Base-by-base conservation (phyloP, 2,888 invertebrate species). In the Drosophila buzzatii region DNA sequence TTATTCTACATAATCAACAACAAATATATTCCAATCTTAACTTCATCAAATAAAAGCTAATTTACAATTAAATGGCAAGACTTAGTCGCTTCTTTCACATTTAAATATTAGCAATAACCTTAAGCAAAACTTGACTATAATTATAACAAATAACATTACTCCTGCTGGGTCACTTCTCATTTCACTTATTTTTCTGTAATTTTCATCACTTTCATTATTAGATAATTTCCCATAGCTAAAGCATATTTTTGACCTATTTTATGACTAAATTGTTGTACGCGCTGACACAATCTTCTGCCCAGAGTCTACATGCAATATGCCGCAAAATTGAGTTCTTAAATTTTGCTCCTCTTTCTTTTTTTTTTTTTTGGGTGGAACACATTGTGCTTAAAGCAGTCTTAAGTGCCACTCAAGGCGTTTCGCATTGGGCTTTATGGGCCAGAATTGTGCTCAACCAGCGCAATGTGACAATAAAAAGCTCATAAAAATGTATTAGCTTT, bases 391-490 rank as follows among this genome's bases (percentile, higher is more conserved):
- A 79, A 79, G 76, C 69, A 23, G 55, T 41, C 58, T 65, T 65
- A 65, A 70, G 70, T 76, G 71, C 37, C 65, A 49, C 58, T 76
- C 65, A 18, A 61, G 60, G 49, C 69, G 42, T 59, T 74, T 69
- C 51, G 33, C 60, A 64, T 64, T 70, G 58, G 51, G 79, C 79
- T 75, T 75, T 77, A 70, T 76, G 78, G 57, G 67, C 63, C 55
- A 56, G 79, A 70, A 79, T 73, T 64, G 77, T 66, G 70, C 73
- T 71, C 70, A 85, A 73, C 71, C 85, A 89, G 82, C 88, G 81
- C 77, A 89, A 89, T 88, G 88, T 76, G 81, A 80, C 90, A 88
- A 82, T 88, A 88, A 83, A 90, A 88, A 72, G 73, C 90, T 75
- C 86, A 90, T 85, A 82, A 83, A 90, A 88, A 81, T 88, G 71